Base-by-base conservation (phyloP, 2,797 vertebrate genomes). In the Epinephelus coioides region DNA sequence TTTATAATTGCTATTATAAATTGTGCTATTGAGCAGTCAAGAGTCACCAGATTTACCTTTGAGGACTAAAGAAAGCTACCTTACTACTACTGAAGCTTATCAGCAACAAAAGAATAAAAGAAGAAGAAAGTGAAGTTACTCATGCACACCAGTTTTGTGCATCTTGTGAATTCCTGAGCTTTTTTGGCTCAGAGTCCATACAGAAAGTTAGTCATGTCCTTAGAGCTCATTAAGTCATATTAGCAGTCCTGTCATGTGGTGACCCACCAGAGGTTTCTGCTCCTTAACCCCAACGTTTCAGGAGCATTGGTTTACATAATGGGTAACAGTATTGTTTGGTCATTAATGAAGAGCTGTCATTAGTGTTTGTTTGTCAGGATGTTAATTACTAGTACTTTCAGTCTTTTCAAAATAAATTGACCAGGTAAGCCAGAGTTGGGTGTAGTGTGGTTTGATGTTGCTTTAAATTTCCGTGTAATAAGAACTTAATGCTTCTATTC, bases 201-300 rank as follows among this genome's bases (percentile, higher is more conserved):
- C 57, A 70, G 43, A 74, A 59, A 54, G 60, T 51, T 23, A 11
- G 43, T 50, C 56, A 23, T 23, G 46, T 63, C 73, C 44, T 50
- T 49, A 76, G 61, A 55, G 17, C 19, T 88, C 84, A 85, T 87
- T 87, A 90, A 46, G 57, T 80, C 76, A 13, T 27, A 87, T 91
- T 85, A 90, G 62, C 51, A 30, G 54, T 61, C 61, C 75, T 86
- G 86, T 86, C 86, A 59, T 75, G 60, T 60, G 34, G 23, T 17
- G 74, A 50, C 53, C 14, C 53, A 46, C 14, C 53, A 44, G 57
- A 69, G 55, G 30, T 69, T 71, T 43, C 27, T 65, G 34, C 59
- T 47, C 21, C 50, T 60, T 73, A 17, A 13, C 19, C 67, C 21
- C 34, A 12, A 9, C 23, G 38, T 23, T 72, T 63, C 27, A 50